A percentile compares a stretch with the other conserved stretches of the same genome.
These are phyloP conservation scores for Lithophane semibrunnea DNA, from an alignment of 2,888 invertebrate species.

Conservation along the genomic window DNA sequence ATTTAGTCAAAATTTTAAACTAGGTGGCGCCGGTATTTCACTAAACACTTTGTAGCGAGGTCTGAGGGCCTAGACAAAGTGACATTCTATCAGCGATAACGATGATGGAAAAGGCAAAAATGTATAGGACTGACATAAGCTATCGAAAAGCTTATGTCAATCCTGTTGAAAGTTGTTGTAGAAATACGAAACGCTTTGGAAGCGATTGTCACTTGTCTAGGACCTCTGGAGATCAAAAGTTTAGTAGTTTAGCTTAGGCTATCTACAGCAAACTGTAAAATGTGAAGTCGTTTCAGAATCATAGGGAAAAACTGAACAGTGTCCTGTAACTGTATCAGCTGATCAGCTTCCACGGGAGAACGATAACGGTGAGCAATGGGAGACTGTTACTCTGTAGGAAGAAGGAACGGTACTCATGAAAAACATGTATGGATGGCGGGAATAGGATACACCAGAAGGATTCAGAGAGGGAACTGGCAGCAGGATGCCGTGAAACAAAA, in stretches of 20 bases:
- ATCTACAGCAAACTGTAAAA: background rate
- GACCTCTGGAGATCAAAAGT: background rate
- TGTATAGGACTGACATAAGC: no score
- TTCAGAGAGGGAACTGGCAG: conserved; percentile 1
- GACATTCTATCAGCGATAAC: no score
- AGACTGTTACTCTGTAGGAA: background rate
- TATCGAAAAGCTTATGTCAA: no score
- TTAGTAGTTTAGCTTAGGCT: background rate
- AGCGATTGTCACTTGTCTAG: no score
- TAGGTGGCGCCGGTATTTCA: no score
- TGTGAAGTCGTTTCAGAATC: background rate
- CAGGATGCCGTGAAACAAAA: conserved; percentile 47
- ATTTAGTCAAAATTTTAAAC: no score
- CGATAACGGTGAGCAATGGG: background rate
- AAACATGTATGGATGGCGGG: background rate
- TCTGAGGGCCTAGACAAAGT: no score
- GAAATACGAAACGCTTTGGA: no score
- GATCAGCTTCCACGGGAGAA: background rate
- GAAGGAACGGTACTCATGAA: background rate
- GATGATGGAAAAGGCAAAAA: no score
- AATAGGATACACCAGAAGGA: conserved; percentile 6
- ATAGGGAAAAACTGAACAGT: background rate
- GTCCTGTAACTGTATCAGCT: no score
- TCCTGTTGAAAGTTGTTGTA: no score
- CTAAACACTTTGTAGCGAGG: background rate